Evolutionary conservation across 1,140 invertebrate genomes (phyloP).

Genomic region (Bombus huntii): DNA sequence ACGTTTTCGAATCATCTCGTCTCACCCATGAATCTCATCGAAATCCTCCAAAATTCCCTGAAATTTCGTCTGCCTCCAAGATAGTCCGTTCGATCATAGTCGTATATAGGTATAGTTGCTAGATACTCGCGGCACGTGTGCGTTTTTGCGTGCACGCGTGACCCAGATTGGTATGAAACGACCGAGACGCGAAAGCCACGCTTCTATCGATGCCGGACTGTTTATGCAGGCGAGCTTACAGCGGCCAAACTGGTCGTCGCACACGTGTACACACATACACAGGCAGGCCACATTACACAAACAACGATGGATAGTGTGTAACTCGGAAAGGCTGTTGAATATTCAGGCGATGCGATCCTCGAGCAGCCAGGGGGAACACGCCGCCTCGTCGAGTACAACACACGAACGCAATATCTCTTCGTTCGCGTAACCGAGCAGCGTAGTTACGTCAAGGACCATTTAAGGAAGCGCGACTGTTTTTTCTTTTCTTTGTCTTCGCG

Average conservation of each 20-base stretch:
- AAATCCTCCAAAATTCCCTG: neutral
- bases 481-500: neutral
- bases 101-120: neutral
- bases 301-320: conserved; percentile 52
- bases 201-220: conserved; percentile 41
- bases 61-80: neutral
- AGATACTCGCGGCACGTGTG: neutral
- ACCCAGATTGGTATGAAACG: conserved; percentile 23
- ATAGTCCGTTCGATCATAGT: neutral
- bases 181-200: neutral
- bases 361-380: conserved; percentile 69
- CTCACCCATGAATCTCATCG: neutral
- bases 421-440: conserved; percentile 31
- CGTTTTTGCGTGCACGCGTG: conserved; percentile 16
- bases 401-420: conserved; percentile 59
- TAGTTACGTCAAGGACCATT: conserved; percentile 32
- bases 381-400: conserved; percentile 65
- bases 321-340: conserved; percentile 77
- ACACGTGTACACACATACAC: conserved; percentile 42
- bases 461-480: conserved; percentile 45
- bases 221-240: conserved; percentile 56
- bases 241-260: conserved; percentile 6
- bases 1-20: neutral
- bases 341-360: conserved; percentile 76
- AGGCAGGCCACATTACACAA: conserved; percentile 27